Evolutionary conservation across 2,888 invertebrate species (phyloP).

Genomic region (Cartodere bifasciata): DNA sequence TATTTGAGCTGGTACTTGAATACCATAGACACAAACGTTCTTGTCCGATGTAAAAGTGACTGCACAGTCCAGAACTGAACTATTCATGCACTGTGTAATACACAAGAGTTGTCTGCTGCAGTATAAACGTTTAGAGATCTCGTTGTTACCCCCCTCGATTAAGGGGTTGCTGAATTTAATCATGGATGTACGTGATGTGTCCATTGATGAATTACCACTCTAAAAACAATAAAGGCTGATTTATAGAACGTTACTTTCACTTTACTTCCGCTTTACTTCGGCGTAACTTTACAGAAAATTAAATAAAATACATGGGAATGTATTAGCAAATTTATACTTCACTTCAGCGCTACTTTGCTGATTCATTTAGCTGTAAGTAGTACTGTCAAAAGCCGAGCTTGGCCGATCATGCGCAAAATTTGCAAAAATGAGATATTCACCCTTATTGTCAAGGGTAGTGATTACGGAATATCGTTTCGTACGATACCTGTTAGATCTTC

Average conservation of each 20-base stretch:
- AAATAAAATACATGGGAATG: too few relatives aligned
- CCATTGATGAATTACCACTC: conserved; percentile 26
- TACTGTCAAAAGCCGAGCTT: too few relatives aligned
- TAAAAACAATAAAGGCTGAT: conserved; percentile 12
- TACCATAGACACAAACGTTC: conserved; percentile 63
- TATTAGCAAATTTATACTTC: too few relatives aligned
- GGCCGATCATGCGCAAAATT: too few relatives aligned
- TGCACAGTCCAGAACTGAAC: conserved; percentile 62
- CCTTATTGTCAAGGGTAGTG: too few relatives aligned
- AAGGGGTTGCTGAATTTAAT: conserved; percentile 24
- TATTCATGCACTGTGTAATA: conserved; percentile 61
- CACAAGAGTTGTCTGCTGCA: conserved; percentile 55
- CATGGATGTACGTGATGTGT: conserved; percentile 30
- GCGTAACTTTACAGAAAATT: too few relatives aligned
- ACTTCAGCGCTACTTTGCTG: too few relatives aligned
- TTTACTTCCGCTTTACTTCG: too few relatives aligned
- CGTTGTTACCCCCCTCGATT: conserved; percentile 21
- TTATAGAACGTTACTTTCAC: conserved; percentile 1
- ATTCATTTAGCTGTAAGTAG: too few relatives aligned
- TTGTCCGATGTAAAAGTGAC: conserved; percentile 71
- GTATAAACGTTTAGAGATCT: conserved; percentile 43
- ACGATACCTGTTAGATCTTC: too few relatives aligned
- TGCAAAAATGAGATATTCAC: too few relatives aligned
- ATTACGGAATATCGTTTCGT: too few relatives aligned
- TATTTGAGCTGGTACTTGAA: conserved; percentile 66